Evolutionary conservation across 2,888 invertebrate species (phyloP).

Genomic region (Colletes collaris): DNA sequence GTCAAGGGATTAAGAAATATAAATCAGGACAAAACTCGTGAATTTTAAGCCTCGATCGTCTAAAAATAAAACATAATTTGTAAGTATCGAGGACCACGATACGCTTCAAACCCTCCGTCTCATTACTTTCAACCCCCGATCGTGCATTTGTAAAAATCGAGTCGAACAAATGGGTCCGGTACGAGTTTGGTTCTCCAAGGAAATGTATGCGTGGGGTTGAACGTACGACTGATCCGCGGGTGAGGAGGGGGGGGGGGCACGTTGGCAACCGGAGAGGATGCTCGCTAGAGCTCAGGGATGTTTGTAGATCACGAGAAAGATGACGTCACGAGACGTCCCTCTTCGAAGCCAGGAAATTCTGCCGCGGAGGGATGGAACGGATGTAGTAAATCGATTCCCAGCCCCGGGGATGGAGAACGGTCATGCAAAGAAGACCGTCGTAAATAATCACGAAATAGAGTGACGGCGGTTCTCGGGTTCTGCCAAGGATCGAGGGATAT

Average conservation of each 20-base stretch:
- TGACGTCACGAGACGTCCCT: constrained; percentile 44
- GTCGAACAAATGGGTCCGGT: not conserved
- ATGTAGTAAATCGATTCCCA: constrained; percentile 36
- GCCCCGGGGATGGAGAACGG: not conserved
- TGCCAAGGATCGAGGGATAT: constrained; percentile 5
- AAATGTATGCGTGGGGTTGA: constrained; percentile 26
- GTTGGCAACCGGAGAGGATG: constrained; percentile 13
- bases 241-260: not conserved
- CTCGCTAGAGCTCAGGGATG: constrained; percentile 29
- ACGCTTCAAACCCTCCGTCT: too few species aligned
- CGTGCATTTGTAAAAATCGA: too few species aligned
- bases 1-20: too few species aligned
- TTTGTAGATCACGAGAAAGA: constrained; percentile 44
- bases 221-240: constrained; percentile 1
- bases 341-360: constrained; percentile 37
- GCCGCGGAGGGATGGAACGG: not conserved
- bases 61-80: too few species aligned
- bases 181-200: constrained; percentile 7
- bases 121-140: too few species aligned
- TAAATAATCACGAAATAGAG: constrained; percentile 26
- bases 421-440: constrained; percentile 16
- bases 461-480: constrained; percentile 22
- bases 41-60: too few species aligned
- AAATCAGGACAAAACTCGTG: too few species aligned
- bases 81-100: too few species aligned